Conservation (phyloP, 1,140 invertebrate genomes). For the Hyles euphorbiae region DNA sequence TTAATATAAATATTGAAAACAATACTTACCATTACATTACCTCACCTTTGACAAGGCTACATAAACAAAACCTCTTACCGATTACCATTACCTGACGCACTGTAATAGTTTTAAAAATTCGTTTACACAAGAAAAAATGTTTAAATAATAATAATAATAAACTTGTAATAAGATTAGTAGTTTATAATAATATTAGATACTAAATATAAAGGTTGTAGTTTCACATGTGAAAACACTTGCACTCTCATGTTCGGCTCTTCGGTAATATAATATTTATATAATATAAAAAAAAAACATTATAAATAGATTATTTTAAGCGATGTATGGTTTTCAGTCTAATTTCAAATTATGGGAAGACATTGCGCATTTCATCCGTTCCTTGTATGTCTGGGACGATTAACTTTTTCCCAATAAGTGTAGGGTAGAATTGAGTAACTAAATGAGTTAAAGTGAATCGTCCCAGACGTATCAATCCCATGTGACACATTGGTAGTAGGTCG, state of each 20-base stretch:
- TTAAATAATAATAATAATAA: conserved; percentile 40
- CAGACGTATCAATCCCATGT: conserved; percentile 40
- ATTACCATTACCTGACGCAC: conserved; percentile 58
- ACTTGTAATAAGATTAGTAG: conserved; percentile 63
- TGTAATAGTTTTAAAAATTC: conserved; percentile 54
- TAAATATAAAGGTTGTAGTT: conserved; percentile 66
- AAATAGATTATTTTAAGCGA: conserved; percentile 69
- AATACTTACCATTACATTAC: conserved; percentile 63
- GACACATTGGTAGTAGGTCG: conserved; percentile 42
- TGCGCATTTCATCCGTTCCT: conserved; percentile 75
- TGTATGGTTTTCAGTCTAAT: conserved; percentile 55
- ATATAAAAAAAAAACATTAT: conserved; percentile 43
- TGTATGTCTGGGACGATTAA: conserved; percentile 59
- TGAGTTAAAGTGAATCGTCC: conserved; percentile 52
- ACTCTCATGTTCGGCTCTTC: conserved; percentile 64
- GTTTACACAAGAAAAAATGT: conserved; percentile 4
- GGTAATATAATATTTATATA: conserved; percentile 66
- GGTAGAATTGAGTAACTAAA: not conserved
- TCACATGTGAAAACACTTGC: conserved; percentile 75
- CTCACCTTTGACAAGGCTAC: conserved; percentile 68
- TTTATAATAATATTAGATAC: conserved; percentile 70
- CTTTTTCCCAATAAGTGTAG: conserved; percentile 23
- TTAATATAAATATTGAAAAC: conserved; percentile 2
- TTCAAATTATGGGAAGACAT: conserved; percentile 75
- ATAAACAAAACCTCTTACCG: conserved; percentile 44